Percentiles rank a stretch among this genome's conserved stretches.
These are phyloP conservation scores for Proteles cristata DNA, from an alignment of 2,113 vertebrate species.

Conservation along the genomic window DNA sequence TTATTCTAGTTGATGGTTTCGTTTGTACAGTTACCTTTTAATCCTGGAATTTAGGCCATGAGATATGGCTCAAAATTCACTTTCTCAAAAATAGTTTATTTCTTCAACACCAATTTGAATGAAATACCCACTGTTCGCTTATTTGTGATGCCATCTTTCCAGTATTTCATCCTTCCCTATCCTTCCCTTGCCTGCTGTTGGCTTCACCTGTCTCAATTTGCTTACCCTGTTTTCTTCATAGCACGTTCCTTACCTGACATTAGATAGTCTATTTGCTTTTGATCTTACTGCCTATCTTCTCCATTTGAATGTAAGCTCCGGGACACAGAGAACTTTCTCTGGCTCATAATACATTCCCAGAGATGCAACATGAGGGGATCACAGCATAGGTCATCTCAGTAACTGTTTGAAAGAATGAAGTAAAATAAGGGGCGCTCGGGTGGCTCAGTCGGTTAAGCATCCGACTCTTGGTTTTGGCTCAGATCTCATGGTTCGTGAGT, in stretches of 20 bases:
- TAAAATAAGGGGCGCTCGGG: not conserved
- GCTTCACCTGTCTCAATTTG: not conserved
- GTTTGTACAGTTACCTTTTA: not conserved
- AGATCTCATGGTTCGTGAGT: too few species aligned
- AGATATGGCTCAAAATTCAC: not conserved
- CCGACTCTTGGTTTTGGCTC: too few species aligned
- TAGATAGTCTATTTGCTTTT: not conserved
- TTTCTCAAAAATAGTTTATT: not conserved
- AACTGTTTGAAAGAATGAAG: not conserved
- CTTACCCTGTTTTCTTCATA: not conserved
- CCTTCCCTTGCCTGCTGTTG: not conserved
- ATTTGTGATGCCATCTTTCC: not conserved
- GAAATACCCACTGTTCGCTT: not conserved
- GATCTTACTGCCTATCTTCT: not conserved
- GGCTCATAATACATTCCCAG: not conserved
- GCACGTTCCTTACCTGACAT: not conserved
- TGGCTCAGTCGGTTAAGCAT: too few species aligned
- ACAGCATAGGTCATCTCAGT: fast-evolving
- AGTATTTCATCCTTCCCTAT: not conserved
- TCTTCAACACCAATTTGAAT: not conserved
- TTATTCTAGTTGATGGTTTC: not conserved
- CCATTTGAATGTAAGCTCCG: not conserved
- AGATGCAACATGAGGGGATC: not conserved
- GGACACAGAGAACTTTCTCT: not conserved
- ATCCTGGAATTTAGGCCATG: not conserved